Conservation (phyloP, 2,113 vertebrate genomes). For the Leucopternis melanops region DNA sequence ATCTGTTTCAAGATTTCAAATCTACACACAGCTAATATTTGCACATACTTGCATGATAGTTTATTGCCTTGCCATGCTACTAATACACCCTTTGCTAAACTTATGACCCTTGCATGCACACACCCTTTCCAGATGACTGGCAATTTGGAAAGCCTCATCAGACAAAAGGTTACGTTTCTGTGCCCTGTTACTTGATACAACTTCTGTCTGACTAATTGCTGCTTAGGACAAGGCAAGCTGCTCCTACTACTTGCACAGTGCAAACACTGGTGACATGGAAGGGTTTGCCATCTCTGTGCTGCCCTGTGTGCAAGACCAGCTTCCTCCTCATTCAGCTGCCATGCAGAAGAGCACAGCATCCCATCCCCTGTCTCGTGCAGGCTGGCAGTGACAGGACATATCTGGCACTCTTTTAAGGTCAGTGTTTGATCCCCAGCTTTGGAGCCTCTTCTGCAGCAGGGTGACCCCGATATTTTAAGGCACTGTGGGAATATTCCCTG, state of each 20-base stretch:
- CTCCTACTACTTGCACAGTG: background rate
- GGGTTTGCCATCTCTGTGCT: background rate
- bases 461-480: background rate
- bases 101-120: background rate
- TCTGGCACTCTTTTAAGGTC: background rate
- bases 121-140: constrained; percentile 27
- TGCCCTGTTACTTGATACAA: background rate
- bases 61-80: constrained; percentile 36
- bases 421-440: background rate
- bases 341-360: background rate
- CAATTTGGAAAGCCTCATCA: constrained; percentile 28
- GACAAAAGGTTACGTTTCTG: constrained; percentile 13
- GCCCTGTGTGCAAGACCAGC: background rate
- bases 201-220: background rate
- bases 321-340: background rate
- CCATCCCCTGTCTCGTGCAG: rapidly evolving
- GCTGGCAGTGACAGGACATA: background rate
- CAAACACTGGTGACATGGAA: background rate
- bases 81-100: background rate
- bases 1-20: constrained; percentile 52
- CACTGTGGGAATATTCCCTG: background rate
- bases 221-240: background rate
- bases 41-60: background rate
- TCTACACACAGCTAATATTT: constrained; percentile 18
- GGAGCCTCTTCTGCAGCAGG: background rate